Evolutionary conservation across 2,888 invertebrate genomes (phyloP).

Genomic region (Crepidodera aurea): DNA sequence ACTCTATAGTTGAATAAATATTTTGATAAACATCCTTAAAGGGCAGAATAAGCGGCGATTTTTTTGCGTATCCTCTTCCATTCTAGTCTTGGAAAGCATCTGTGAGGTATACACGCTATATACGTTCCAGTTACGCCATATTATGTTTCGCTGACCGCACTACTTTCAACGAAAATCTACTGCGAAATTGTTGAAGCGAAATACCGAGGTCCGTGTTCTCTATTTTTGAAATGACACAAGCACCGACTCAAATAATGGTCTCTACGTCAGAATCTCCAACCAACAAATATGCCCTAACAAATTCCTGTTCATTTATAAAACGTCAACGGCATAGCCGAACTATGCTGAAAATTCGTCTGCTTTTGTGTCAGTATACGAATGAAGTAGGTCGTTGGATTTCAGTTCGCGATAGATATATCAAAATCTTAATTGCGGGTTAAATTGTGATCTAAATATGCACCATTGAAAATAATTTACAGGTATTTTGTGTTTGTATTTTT

Average conservation of each 20-base stretch:
- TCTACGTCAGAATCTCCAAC: background rate
- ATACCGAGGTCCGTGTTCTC: background rate
- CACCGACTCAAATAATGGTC: conserved; percentile 5
- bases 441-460: too few relatives aligned
- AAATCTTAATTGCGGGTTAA: background rate
- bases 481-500: too few relatives aligned
- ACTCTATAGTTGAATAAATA: too few relatives aligned
- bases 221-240: conserved; percentile 1
- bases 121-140: too few relatives aligned
- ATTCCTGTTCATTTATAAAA: conserved; percentile 33
- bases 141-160: background rate
- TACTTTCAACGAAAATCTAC: background rate
- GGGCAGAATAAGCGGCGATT: too few relatives aligned
- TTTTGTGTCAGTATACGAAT: conserved; percentile 3
- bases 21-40: too few relatives aligned
- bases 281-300: conserved; percentile 14
- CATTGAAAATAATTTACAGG: too few relatives aligned
- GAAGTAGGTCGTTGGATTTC: background rate
- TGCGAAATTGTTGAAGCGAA: background rate
- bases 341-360: conserved; percentile 23
- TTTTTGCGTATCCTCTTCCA: too few relatives aligned
- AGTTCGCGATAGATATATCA: background rate
- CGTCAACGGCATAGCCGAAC: conserved; percentile 27
- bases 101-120: too few relatives aligned
- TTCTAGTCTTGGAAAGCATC: too few relatives aligned